A percentile compares a stretch with the other conserved stretches of the same genome.
Evolutionary conservation across 2,113 vertebrate species (phyloP).

Genomic region (Anser cygnoides): DNA sequence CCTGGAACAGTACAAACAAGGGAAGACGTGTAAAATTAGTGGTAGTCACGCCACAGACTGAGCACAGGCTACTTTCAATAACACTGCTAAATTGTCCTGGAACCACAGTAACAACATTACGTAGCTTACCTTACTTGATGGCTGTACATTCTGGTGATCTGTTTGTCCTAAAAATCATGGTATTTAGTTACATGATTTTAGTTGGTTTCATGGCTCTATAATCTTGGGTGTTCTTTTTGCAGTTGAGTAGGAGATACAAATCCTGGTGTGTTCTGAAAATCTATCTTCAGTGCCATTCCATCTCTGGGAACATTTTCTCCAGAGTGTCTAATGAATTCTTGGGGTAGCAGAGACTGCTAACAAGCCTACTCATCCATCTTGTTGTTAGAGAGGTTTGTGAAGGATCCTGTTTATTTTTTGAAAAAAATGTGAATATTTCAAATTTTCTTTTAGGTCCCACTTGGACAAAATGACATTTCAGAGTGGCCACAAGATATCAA

Average conservation of each 20-base stretch:
- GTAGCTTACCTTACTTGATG: neutral
- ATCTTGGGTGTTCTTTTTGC: neutral
- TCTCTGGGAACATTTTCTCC: neutral
- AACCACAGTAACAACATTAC: neutral
- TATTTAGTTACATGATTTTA: neutral
- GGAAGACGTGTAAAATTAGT: neutral
- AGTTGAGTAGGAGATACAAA: neutral
- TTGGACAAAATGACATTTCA: neutral
- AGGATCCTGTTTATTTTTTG: neutral
- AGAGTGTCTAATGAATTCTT: neutral
- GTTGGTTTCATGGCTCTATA: neutral
- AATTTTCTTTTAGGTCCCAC: neutral
- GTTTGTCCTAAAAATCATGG: neutral
- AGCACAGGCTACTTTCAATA: neutral
- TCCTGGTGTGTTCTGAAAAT: neutral
- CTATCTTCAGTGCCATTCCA: neutral
- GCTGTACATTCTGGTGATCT: neutral
- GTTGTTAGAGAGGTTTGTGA: neutral
- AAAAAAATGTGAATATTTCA: neutral
- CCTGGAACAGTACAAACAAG: neutral
- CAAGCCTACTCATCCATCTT: neutral
- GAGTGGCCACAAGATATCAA: neutral
- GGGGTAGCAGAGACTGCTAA: neutral
- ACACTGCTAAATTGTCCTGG: neutral
- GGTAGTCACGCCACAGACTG: neutral